Conservation (phyloP, 1,140 invertebrate species). For the Tribolium madens region DNA sequence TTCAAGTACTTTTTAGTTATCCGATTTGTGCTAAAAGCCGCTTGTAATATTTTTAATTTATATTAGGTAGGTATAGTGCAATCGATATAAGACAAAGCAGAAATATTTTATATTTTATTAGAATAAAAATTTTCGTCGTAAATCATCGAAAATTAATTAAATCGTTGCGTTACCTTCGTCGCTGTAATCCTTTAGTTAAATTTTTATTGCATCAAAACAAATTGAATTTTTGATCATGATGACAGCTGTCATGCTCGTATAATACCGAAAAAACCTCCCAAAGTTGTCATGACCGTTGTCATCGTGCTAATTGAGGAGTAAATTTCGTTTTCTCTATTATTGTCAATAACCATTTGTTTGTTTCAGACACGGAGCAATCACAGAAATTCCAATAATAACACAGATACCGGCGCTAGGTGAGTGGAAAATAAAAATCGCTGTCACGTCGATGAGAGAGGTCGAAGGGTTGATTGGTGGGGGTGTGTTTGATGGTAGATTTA, state of each 20-base stretch:
- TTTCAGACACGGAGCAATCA: conserved; percentile 39
- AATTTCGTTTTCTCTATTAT: neutral
- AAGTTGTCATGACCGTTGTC: neutral
- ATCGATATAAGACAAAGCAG: neutral
- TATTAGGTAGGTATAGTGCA: neutral
- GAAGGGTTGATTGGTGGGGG: neutral
- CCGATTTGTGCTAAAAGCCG: neutral
- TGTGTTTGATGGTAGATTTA: conserved; percentile 27
- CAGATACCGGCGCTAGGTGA: conserved; percentile 24
- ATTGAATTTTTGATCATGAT: conserved; percentile 3
- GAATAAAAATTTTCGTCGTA: neutral
- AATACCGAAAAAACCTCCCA: neutral
- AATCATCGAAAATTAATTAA: conserved; percentile 1
- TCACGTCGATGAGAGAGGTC: neutral
- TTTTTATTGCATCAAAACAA: neutral
- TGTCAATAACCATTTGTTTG: neutral
- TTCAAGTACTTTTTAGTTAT: neutral
- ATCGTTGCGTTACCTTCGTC: neutral
- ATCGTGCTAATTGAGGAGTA: neutral
- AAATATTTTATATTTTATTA: neutral
- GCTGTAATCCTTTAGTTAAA: neutral
- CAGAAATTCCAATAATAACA: conserved; percentile 40
- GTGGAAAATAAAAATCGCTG: neutral
- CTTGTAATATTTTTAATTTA: neutral
- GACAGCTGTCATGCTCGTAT: neutral